Conservation (phyloP, 2,888 invertebrate species). For the Tolmerus cingulatus region DNA sequence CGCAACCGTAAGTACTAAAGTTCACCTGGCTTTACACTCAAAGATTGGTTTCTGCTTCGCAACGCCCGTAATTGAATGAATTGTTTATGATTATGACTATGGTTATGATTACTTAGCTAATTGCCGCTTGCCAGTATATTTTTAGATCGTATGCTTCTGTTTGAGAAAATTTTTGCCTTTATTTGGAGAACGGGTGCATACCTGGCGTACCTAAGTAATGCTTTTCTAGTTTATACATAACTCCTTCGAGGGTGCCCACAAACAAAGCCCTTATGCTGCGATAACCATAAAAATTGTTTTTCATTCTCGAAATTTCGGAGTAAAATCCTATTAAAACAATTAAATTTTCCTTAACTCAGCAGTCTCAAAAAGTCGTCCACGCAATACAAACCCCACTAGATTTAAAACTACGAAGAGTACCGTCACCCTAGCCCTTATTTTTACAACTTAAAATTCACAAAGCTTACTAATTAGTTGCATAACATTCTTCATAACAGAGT, state of each 20-base stretch:
- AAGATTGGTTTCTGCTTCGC: constrained; percentile 33
- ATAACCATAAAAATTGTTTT: neutral
- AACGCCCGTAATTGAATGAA: constrained; percentile 12
- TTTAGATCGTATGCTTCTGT: constrained; percentile 1
- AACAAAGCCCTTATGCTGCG: neutral
- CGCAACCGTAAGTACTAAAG: constrained; percentile 34
- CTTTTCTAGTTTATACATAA: neutral
- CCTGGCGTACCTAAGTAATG: neutral
- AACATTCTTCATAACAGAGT: too few relatives aligned
- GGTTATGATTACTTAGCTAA: constrained; percentile 2
- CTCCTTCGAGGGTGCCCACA: neutral
- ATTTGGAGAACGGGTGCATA: neutral
- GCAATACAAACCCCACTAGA: too few relatives aligned
- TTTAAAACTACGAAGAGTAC: too few relatives aligned
- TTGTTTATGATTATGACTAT: neutral
- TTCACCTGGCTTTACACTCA: constrained; percentile 28
- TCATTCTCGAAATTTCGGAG: neutral
- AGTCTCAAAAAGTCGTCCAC: neutral
- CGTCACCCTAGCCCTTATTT: too few relatives aligned
- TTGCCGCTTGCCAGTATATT: neutral
- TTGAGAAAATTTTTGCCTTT: neutral
- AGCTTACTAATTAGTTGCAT: too few relatives aligned
- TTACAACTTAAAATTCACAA: too few relatives aligned
- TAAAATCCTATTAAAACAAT: neutral
- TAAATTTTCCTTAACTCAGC: neutral